Percentiles rank a stretch among this genome's conserved stretches.
Conservation (phyloP, 2,113 vertebrate species). For the Pseudolaguvia tuberculata region DNA sequence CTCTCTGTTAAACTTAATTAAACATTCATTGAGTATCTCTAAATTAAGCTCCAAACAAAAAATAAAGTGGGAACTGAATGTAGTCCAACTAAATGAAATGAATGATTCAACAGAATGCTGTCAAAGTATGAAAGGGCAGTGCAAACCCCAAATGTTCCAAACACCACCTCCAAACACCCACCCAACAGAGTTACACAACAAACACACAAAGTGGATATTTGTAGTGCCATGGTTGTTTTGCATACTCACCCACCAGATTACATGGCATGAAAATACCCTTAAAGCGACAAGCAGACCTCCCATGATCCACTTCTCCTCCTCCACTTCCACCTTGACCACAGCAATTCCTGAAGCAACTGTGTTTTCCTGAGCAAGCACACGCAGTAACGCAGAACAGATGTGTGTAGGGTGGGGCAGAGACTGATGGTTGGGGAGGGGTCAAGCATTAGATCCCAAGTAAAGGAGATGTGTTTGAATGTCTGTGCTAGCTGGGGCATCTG, state of each 20-base stretch:
- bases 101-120: slow-evolving; percentile 1
- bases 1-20: slow-evolving; percentile 35
- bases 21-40: slow-evolving; percentile 35
- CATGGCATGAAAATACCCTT: slow-evolving; percentile 33
- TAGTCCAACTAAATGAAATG: slow-evolving; percentile 10
- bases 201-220: slow-evolving; percentile 33
- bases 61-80: background rate
- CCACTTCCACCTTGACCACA: slow-evolving; percentile 45
- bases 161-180: background rate
- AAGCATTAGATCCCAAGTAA: slow-evolving; percentile 51
- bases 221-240: slow-evolving; percentile 22
- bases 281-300: slow-evolving; percentile 33
- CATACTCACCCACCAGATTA: slow-evolving; percentile 25
- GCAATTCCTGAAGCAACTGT: slow-evolving; percentile 57
- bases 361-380: slow-evolving; percentile 53
- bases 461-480: slow-evolving; percentile 47
- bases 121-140: slow-evolving; percentile 23
- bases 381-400: slow-evolving; percentile 64
- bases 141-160: slow-evolving; percentile 22
- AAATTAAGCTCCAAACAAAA: slow-evolving; percentile 2
- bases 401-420: slow-evolving; percentile 49
- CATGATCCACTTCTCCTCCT: slow-evolving; percentile 35
- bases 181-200: slow-evolving; percentile 11
- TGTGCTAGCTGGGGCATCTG: slow-evolving; percentile 49
- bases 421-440: slow-evolving; percentile 38